Base-by-base conservation (phyloP, 1,140 invertebrate genomes). In the Telenomus remus region DNA sequence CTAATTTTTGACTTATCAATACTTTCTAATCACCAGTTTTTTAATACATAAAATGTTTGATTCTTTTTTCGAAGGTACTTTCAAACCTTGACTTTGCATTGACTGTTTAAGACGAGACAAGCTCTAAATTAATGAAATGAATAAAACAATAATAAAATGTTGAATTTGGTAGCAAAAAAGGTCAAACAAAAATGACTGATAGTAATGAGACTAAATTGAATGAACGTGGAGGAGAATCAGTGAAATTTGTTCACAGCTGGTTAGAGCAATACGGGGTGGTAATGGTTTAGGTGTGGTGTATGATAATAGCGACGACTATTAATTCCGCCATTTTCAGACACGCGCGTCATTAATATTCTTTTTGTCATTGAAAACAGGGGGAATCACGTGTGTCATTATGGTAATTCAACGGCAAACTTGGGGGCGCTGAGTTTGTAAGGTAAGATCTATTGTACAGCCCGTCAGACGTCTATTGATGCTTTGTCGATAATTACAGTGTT, bases 291-390 rank as follows among this genome's bases (percentile, higher is more conserved):
- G 19, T 27, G 19, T 27, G 19, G 19, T 27, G 19, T 49, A 55
- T 55, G 35, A 16, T 48, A 55, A 43, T 55, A 42, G 13, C 8
- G 11, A 46, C 11, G 54, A 59, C 55, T 51, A 53, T 68, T 68
- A 57, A 44, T 51, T 59, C 42, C 34, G 33, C 11, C 49, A 53
- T 53, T 13, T 55, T 48, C 33, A 48, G 63, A 57, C 53, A 57
- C 46, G 54, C 27, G 19, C 39, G 46, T 34, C 66, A 70, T 70
- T 61, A 70, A 70, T 70, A 55, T 55, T 55, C 43, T 61, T 70
- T 60, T 60, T 60, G 56, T 54, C 56, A 34, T 34, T 42, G 39
- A 42, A 42, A 15, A 33, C 13, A 53, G 64, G 64, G 55, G 19
- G 48, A 59, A 68, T 59, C 48, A 48, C 33, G 37, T 39, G 13